phyloP scores from a whole-genome alignment of 2,113 vertebrate species.

The Lagenorhynchus albirostris region DNA sequence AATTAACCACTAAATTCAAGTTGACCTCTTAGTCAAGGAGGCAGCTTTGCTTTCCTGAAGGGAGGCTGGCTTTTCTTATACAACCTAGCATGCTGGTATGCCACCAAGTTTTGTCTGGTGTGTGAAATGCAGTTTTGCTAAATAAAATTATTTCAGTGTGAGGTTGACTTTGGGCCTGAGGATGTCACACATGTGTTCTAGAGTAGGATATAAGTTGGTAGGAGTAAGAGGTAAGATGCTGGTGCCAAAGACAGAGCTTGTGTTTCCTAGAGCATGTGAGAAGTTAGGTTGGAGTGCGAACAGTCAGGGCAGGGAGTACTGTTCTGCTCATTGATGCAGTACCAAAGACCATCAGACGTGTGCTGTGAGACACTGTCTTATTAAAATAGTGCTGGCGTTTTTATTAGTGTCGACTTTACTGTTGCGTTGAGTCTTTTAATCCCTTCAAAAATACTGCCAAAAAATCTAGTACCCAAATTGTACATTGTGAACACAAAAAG shows the following conservation, averaged over 20 bases:
- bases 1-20: slow-evolving; percentile 23
- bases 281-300: neutral
- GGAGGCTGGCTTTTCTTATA: neutral
- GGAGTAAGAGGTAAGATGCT: neutral
- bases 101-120: neutral
- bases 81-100: neutral
- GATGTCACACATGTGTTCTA: neutral
- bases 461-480: neutral
- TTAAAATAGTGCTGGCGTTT: neutral
- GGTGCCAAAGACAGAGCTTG: neutral
- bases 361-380: neutral
- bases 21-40: slow-evolving; percentile 51
- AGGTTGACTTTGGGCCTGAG: neutral
- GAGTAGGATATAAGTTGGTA: neutral
- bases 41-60: slow-evolving; percentile 47
- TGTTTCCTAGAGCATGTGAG: neutral
- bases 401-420: slow-evolving; percentile 22
- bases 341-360: neutral
- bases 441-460: neutral
- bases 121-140: neutral
- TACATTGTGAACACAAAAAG: neutral
- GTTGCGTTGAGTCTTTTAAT: slow-evolving; percentile 4
- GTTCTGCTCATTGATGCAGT: neutral
- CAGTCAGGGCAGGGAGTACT: neutral
- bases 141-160: neutral